Base-by-base conservation (phyloP, 2,797 vertebrate species). In the Artibeus jamaicensis region DNA sequence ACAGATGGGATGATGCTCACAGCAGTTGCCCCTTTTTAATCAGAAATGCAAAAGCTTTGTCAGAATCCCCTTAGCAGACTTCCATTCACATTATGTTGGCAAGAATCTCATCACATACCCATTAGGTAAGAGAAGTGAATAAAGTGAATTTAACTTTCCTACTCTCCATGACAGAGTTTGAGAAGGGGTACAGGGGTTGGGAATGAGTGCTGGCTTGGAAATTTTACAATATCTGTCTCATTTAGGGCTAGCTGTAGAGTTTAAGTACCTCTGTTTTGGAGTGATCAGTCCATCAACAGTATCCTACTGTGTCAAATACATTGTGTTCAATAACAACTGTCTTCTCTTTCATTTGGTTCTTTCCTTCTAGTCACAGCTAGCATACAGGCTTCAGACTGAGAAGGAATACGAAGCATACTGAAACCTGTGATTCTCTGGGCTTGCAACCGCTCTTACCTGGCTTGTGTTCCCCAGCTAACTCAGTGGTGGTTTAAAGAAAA, bases 21-120 rank as follows among this genome's bases (percentile, higher is more conserved):
- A 32, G 4, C n/a, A 81, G 46, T 29, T 74, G 24, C 68, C 37
- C 19, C 4, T 76, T 82, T 92, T 46, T 19, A 73, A 82, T 86
- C 70, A 93, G 70, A 96, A 87, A 92, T 62, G 19, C 18, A 84
- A 89, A 94, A 48, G 14, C 9, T 62, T 89, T 93, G n/a, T 42
- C 39, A 92, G 89, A 91, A 93, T 76, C 21, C 19, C 65, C 15
- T 32, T 5, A 48, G 11, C 37, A n/a, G 71, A 71, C 9, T 73
- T 92, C 22, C 32, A 89, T 24, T 91, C 87, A 32, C 1, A 16
- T 26, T 68, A 73, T 26, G 39, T 11, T 78, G 55, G 10, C 21
- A 9, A 42, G 50, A 94, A 79, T 78, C 82, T 88, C 24, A 86
- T 76, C 57, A 91, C 5, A n/a, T 74, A 9, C n/a, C 29, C 7